Evolutionary conservation across 2,113 vertebrate species (phyloP), one percentile per base, ranked within the genome.

Genomic region (Dipodomys ordii): DNA sequence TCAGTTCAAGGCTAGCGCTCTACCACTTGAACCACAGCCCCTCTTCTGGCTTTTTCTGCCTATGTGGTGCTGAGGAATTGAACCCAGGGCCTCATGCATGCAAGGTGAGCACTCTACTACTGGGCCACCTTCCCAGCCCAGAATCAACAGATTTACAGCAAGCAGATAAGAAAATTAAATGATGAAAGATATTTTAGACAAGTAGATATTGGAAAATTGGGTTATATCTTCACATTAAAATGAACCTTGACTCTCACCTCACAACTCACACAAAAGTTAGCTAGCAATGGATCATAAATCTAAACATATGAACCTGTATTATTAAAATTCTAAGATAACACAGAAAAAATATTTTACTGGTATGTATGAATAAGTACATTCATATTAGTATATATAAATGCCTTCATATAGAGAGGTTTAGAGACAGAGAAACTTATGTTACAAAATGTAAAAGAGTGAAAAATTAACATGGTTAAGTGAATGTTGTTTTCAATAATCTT

Each of bases 381-480:
- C 27, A 79, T 80, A 62, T 27, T 72, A n/a, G 22, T 9, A 62
- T 35, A 68, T 11, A 22, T 60, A 83, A 77, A 67, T 78, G 65
- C 71, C 2, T 82, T 89, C 65, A n/a, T 27, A 13, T 46, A 32
- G 65, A 83, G 39, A 90, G 20, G 90, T 28, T 69, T 62, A 79
- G 7, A 89, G 19, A 62, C 8, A 76, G 15, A 67, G 3, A 93
- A 62, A 49, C 60, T 2, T 86, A 79, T 89, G 27, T 60, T 5
- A 18, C 57, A 96, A 88, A 65, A 46, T 64, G 10, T 78, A 92
- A 90, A 77, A 60, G 60, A 68, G 3, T 71, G 25, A 73, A 94
- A 65, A 91, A 39, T 73, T 62, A 67, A 53, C 32, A 1, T 73
- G 11, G 39, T 39, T 39, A 94, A 71, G 27, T 46, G n/a, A 27